A percentile compares a stretch with the other conserved stretches of the same genome.
phyloP scores from a whole-genome alignment of 64 coral and sea anemone genomes.

The Montipora capricornis region DNA sequence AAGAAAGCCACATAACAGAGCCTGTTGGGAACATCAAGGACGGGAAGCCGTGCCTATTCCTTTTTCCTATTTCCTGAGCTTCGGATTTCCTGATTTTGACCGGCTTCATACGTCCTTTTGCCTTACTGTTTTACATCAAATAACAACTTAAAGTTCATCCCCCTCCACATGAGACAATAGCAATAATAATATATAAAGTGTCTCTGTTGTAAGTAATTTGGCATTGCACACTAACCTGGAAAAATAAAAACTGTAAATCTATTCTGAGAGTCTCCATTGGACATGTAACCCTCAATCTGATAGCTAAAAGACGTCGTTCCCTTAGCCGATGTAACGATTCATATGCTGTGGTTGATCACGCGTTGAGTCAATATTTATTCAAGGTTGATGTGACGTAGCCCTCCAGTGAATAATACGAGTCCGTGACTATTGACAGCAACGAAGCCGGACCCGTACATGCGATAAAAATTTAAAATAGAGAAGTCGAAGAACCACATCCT shows the following conservation, averaged over 20 bases:
- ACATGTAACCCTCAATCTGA: not conserved
- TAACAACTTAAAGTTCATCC: not conserved
- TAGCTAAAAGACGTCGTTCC: not conserved
- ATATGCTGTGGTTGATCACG: no score
- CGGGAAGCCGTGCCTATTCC: no score
- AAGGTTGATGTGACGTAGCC: not conserved
- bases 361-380: conserved; percentile 1
- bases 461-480: no score
- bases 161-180: not conserved
- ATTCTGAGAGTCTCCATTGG: no score
- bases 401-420: not conserved
- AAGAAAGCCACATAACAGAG: no score
- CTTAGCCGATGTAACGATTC: not conserved
- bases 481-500: no score
- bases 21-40: no score
- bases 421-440: no score
- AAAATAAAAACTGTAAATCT: not conserved
- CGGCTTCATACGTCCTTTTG: not conserved
- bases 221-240: not conserved
- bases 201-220: not conserved
- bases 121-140: not conserved
- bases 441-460: no score
- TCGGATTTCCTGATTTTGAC: not conserved
- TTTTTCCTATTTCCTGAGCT: no score
- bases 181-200: not conserved